Conservation (phyloP, 2,113 vertebrate species). For the Alexandromys fortis region DNA sequence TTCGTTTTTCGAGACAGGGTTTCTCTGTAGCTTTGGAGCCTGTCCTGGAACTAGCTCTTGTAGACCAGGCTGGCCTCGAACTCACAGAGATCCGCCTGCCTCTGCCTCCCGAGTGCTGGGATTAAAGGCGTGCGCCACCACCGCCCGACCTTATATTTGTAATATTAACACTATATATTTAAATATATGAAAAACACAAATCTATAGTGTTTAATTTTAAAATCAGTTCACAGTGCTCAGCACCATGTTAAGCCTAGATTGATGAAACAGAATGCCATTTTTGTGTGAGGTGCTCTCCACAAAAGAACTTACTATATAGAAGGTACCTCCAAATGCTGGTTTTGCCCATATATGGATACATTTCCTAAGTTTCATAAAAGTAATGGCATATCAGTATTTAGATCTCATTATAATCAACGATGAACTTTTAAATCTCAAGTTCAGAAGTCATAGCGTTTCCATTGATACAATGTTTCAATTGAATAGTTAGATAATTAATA, state of each 20-base stretch:
- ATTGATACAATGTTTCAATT: not conserved
- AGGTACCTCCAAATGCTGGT: not conserved
- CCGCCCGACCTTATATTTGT: not conserved
- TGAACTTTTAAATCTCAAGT: not conserved
- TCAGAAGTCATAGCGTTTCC: not conserved
- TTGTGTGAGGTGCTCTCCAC: not conserved
- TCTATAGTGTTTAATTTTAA: not conserved
- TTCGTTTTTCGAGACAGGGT: too few species aligned
- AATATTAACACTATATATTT: not conserved
- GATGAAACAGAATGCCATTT: not conserved
- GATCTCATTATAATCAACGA: not conserved
- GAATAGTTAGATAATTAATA: not conserved
- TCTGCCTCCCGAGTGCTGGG: too few species aligned
- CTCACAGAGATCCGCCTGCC: too few species aligned
- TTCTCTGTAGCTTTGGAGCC: too few species aligned
- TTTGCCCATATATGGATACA: not conserved
- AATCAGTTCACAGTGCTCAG: not conserved
- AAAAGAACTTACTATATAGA: not conserved
- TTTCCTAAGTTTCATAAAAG: not conserved
- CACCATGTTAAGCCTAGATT: not conserved
- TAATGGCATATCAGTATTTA: not conserved
- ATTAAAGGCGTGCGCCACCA: too few species aligned
- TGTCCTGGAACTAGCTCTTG: too few species aligned
- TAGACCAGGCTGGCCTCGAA: too few species aligned
- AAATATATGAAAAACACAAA: not conserved